Base-by-base conservation (phyloP, 2,888 invertebrate species). In the Tipula unca region DNA sequence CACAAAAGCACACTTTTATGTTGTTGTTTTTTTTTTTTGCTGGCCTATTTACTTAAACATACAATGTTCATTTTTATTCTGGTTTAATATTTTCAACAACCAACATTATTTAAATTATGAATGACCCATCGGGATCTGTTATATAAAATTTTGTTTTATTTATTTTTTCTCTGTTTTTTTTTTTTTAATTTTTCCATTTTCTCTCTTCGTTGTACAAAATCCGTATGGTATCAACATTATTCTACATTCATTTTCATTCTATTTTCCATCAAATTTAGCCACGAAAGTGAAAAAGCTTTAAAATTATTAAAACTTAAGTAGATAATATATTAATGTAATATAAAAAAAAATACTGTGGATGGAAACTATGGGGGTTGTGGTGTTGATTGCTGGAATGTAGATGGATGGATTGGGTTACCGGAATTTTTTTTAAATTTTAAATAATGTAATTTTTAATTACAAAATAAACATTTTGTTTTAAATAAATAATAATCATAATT, bases 241-340 rank as follows among this genome's bases (percentile, higher is more conserved):
- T n/a, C n/a, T 5, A 42, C 42, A 14, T 48, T 17, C 17, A 48
- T 48, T 25, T 69, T 10, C 69, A 69, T 69, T 8, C 25, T 69
- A 25, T 25, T 69, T 69, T 25, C 10, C 69, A 69, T 69, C 69
- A 69, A 25, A 69, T 69, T 69, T 69, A 69, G 25, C 25, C 69
- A 69, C 25, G 25, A 69, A 69, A 69, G 69, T 69, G 69, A 25
- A 69, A 69, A 69, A 25, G 69, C 69, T 69, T 25, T 69, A 69
- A 69, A 69, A 69, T 69, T 69, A 69, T 69, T 69, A 69, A 69
- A 69, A 69, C 69, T 69, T 69, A 69, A 69, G 69, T 69, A 69
- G 69, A 69, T 69, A 69, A 69, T 69, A 69, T 25, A 69, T 69
- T 69, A 25, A 25, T 25, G 69, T 25, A 25, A 54, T 69, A 69